Evolutionary conservation across 2,797 vertebrate genomes (phyloP).

Genomic region (Melanogrammus aeglefinus): DNA sequence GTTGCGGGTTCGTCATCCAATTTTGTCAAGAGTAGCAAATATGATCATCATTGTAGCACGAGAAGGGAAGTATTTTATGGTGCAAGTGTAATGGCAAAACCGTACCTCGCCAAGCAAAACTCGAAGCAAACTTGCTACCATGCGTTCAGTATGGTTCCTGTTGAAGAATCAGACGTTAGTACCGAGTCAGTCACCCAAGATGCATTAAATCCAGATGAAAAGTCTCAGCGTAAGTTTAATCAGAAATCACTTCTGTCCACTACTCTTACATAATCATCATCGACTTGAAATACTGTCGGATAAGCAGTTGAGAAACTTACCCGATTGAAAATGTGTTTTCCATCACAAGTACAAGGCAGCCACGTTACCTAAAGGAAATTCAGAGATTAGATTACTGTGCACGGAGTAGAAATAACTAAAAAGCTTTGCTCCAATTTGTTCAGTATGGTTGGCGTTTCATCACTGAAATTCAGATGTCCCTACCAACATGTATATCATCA

Average conservation of each 20-base stretch:
- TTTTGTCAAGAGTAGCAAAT: conserved; percentile 98
- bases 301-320: background rate
- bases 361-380: background rate
- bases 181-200: background rate
- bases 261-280: conserved; percentile 86
- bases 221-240: conserved; percentile 80
- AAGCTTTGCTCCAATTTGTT: conserved; percentile 24
- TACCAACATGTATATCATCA: conserved; percentile 79
- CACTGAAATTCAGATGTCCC: conserved; percentile 78
- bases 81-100: background rate
- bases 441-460: conserved; percentile 75
- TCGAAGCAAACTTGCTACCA: background rate
- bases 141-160: background rate
- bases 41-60: conserved; percentile 85
- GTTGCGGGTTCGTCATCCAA: conserved; percentile 81
- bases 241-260: conserved; percentile 96
- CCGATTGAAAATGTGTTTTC: background rate
- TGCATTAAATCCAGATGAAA: background rate
- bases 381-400: too few relatives aligned
- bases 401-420: too few relatives aligned
- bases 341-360: background rate
- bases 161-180: background rate
- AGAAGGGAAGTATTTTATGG: background rate
- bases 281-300: conserved; percentile 49
- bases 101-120: too few relatives aligned